A percentile compares a stretch with the other conserved stretches of the same genome.
These are phyloP conservation scores for Philotrypesis tridentata DNA, from an alignment of 1,140 invertebrate species.

Conservation along the genomic window DNA sequence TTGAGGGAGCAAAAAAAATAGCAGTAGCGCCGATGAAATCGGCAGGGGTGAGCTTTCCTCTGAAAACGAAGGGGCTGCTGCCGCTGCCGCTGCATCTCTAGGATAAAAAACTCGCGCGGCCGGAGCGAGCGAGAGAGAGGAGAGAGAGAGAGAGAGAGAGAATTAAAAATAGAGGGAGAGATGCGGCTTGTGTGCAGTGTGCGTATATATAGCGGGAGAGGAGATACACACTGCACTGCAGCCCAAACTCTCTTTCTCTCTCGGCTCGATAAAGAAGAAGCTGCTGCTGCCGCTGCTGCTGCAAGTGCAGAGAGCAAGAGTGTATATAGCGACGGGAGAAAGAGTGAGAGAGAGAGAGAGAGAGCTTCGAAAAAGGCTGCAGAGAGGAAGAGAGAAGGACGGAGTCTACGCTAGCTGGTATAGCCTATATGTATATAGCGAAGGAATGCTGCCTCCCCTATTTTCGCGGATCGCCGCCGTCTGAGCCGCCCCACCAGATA, in stretches of 20 bases:
- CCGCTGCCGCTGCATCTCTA: not conserved
- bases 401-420: no score
- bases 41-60: not conserved
- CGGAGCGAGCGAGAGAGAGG: no score
- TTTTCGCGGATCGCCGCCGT: conserved; percentile 61
- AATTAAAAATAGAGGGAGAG: conserved; percentile 15
- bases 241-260: not conserved
- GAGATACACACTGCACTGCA: not conserved
- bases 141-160: no score
- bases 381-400: not conserved
- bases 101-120: not conserved
- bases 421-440: conserved; percentile 53
- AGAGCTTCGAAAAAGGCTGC: not conserved
- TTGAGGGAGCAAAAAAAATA: conserved; percentile 3
- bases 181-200: not conserved
- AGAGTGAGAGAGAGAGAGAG: not conserved
- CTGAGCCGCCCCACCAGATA: conserved; percentile 44
- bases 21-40: not conserved
- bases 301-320: not conserved
- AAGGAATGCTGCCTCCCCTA: conserved; percentile 62
- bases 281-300: not conserved
- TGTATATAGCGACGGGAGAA: not conserved
- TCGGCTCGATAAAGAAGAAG: not conserved
- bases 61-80: not conserved
- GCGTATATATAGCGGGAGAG: no score